Evolutionary conservation across 1,140 invertebrate genomes (phyloP).

Genomic region (Diprion similis): DNA sequence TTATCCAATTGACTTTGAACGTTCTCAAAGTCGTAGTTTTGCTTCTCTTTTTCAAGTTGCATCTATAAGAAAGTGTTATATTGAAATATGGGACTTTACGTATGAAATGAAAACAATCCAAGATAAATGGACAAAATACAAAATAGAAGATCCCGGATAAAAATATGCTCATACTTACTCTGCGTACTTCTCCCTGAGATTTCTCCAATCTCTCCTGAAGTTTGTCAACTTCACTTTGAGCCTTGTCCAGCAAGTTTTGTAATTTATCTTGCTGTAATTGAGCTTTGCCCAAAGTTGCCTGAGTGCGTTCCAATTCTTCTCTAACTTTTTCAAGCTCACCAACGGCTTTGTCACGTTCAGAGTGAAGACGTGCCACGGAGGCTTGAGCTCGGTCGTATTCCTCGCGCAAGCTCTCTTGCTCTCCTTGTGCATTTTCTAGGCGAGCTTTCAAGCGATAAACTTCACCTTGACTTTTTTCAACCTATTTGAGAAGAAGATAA

Average conservation of each 20-base stretch:
- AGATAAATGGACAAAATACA: neutral
- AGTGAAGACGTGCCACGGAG: constrained; percentile 79
- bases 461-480: constrained; percentile 93
- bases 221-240: constrained; percentile 90
- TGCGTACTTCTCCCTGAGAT: constrained; percentile 78
- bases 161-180: constrained; percentile 64
- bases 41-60: constrained; percentile 90
- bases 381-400: constrained; percentile 84
- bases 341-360: constrained; percentile 85
- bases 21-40: constrained; percentile 87
- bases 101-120: neutral
- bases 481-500: constrained; percentile 25
- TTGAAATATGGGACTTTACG: neutral
- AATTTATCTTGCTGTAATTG: constrained; percentile 90
- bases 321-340: constrained; percentile 88
- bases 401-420: constrained; percentile 90
- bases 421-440: constrained; percentile 92
- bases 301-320: constrained; percentile 88
- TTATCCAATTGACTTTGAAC: constrained; percentile 90
- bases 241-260: constrained; percentile 85
- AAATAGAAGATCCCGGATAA: neutral
- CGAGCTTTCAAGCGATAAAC: constrained; percentile 92
- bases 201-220: constrained; percentile 87
- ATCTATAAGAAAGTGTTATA: constrained; percentile 62
- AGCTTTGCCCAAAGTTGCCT: constrained; percentile 86